phyloP scores from a whole-genome alignment of 35 echinoderm and acorn worm genomes.

The Diadema setosum region DNA sequence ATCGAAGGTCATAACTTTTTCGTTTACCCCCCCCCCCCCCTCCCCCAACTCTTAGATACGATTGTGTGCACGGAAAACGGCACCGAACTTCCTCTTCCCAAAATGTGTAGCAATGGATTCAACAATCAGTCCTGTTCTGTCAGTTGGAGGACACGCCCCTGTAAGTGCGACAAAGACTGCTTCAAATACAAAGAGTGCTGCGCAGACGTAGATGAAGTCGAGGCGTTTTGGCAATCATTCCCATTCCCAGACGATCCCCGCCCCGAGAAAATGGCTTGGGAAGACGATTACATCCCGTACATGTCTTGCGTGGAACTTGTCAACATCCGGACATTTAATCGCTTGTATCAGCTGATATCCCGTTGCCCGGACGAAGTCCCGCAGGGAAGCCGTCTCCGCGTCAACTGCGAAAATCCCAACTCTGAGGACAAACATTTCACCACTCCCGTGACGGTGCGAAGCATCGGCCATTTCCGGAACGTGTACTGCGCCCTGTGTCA shows the following conservation, averaged over 20 bases:
- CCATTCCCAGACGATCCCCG: neutral
- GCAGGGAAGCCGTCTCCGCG: neutral
- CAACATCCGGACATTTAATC: neutral
- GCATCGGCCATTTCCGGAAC: conserved; percentile 24
- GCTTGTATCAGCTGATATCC: neutral
- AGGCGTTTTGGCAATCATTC: neutral
- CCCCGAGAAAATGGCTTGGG: neutral
- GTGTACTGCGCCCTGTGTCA: conserved; percentile 39
- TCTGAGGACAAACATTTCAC: neutral
- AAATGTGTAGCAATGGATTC: too few species aligned
- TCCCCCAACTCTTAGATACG: too few species aligned
- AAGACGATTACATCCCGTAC: neutral
- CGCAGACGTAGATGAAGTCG: neutral
- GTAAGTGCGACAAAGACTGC: neutral
- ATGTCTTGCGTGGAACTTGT: neutral
- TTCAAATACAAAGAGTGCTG: neutral
- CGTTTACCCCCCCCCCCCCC: too few species aligned
- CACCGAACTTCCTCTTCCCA: too few species aligned
- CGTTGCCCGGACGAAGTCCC: neutral
- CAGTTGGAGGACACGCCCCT: neutral
- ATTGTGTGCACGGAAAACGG: too few species aligned
- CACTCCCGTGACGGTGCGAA: neutral
- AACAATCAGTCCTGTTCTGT: neutral
- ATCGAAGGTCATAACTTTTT: too few species aligned
- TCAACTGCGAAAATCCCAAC: neutral